phyloP scores from a whole-genome alignment of 2,797 vertebrate genomes.

The Chloroceryle inda region DNA sequence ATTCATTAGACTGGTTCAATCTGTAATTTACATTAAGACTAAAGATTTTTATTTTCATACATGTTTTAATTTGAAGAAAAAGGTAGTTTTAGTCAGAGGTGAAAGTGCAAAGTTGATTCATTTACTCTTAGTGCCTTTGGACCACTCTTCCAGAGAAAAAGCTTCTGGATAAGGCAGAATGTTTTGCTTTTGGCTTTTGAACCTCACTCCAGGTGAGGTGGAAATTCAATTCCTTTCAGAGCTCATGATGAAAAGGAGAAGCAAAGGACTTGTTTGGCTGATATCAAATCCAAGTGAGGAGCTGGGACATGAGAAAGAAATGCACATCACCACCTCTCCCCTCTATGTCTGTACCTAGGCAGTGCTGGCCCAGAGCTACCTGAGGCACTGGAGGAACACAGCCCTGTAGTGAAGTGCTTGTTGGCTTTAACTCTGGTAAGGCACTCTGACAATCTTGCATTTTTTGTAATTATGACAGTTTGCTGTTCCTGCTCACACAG shows the following conservation, averaged over 20 bases:
- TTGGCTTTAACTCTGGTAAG: neutral
- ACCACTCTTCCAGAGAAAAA: neutral
- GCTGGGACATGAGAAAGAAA: neutral
- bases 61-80: neutral
- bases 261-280: neutral
- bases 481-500: neutral
- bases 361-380: neutral
- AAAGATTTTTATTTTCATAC: neutral
- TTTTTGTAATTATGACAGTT: neutral
- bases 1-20: neutral
- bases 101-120: neutral
- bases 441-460: fast-evolving
- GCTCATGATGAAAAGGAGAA: neutral
- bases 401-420: neutral
- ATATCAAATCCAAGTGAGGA: neutral
- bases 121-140: neutral
- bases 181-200: neutral
- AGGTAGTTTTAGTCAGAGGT: neutral
- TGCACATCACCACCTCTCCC: neutral
- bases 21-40: neutral
- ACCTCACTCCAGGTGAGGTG: neutral
- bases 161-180: neutral
- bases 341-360: neutral
- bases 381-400: neutral
- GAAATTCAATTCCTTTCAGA: neutral